Percentiles rank a stretch among this genome's conserved stretches.
These are phyloP conservation scores for Muscicapa adusta DNA, from an alignment of 2,113 vertebrate species.

Conservation along the genomic window DNA sequence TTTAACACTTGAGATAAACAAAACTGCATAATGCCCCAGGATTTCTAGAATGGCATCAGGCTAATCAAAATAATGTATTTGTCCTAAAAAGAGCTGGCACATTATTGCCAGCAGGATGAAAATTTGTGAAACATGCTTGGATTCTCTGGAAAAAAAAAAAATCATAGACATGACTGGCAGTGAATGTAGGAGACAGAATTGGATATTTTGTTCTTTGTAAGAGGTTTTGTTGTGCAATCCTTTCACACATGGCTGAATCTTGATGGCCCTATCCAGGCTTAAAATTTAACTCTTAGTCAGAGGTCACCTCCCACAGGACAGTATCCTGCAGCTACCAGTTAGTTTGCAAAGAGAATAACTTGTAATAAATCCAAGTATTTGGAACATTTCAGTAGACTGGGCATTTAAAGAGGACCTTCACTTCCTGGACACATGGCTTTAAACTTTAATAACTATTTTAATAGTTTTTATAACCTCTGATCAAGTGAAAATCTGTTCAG, in stretches of 20 bases:
- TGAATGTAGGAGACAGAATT: not conserved
- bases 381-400: not conserved
- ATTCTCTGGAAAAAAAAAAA: not conserved
- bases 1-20: slow-evolving; percentile 27
- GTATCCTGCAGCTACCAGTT: not conserved
- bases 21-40: not conserved
- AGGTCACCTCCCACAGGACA: not conserved
- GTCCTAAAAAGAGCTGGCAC: slow-evolving; percentile 2
- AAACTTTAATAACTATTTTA: not conserved
- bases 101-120: slow-evolving; percentile 6
- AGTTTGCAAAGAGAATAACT: not conserved
- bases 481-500: not conserved
- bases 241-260: not conserved
- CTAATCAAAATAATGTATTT: not conserved
- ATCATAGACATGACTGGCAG: not conserved
- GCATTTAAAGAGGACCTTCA: not conserved
- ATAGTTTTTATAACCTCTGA: not conserved
- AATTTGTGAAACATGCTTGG: not conserved
- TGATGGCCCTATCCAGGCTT: not conserved
- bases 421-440: not conserved
- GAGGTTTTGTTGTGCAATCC: not conserved
- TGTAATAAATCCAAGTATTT: not conserved
- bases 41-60: not conserved
- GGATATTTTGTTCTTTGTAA: not conserved
- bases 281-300: not conserved